A percentile compares a stretch with the other conserved stretches of the same genome.
phyloP scores from a whole-genome alignment of 2,797 vertebrate genomes.

The Poecilia wingei region DNA sequence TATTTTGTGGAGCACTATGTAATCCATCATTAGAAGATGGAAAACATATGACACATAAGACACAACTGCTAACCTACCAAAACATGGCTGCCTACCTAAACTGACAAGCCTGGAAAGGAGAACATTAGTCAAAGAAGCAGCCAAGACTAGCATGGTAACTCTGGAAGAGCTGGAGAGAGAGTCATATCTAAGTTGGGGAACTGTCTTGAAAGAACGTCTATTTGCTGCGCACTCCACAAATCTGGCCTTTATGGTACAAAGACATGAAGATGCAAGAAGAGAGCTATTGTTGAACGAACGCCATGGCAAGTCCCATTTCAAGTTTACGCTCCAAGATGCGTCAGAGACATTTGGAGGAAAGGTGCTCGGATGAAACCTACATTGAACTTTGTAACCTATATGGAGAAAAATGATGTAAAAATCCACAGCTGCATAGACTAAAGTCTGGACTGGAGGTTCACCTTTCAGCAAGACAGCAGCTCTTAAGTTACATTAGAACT shows the following conservation, averaged over 20 bases:
- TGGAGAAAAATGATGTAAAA: not conserved
- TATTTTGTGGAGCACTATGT: not conserved
- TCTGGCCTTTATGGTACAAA: not conserved
- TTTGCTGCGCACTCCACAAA: not conserved
- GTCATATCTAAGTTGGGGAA: not conserved
- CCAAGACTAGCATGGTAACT: not conserved
- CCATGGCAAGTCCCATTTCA: not conserved
- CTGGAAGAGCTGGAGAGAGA: constrained; percentile 32
- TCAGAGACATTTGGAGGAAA: not conserved
- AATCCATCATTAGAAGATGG: not conserved
- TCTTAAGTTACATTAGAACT: not conserved
- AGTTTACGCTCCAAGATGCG: not conserved
- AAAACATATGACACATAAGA: not conserved
- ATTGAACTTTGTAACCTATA: not conserved
- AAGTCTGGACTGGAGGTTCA: not conserved
- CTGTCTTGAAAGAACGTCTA: not conserved
- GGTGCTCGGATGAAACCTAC: not conserved
- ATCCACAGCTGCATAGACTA: not conserved
- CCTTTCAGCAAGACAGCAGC: not conserved
- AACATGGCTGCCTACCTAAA: not conserved
- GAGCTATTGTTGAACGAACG: not conserved
- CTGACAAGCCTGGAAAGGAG: not conserved
- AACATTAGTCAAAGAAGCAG: not conserved
- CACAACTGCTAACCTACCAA: not conserved
- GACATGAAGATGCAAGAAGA: not conserved